Percentiles rank a stretch among this genome's conserved stretches.
phyloP scores from a whole-genome alignment of 1,140 invertebrate species.

The Anastrepha obliqua region DNA sequence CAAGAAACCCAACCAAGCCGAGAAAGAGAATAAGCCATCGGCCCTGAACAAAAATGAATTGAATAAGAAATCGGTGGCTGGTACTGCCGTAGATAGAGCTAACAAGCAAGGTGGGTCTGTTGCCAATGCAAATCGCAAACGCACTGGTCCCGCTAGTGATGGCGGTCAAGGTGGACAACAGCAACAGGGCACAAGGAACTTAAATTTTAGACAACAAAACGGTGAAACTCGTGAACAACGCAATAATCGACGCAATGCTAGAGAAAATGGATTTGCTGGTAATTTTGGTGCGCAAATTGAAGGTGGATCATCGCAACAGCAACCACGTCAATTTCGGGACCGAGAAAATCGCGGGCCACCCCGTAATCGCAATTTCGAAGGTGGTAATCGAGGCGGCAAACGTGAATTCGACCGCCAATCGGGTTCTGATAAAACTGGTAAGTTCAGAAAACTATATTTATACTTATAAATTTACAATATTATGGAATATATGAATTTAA shows the following conservation, averaged over 20 bases:
- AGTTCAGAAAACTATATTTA: slow-evolving; percentile 81
- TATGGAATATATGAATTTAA: neutral
- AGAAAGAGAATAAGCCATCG: slow-evolving; percentile 88
- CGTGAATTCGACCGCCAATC: slow-evolving; percentile 96
- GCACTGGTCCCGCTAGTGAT: slow-evolving; percentile 64
- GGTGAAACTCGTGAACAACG: slow-evolving; percentile 82
- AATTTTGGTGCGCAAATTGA: slow-evolving; percentile 75
- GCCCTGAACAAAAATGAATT: slow-evolving; percentile 72
- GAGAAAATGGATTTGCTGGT: slow-evolving; percentile 78
- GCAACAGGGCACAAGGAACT: slow-evolving; percentile 66
- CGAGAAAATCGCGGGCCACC: slow-evolving; percentile 72
- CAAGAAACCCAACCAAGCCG: slow-evolving; percentile 77
- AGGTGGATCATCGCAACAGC: slow-evolving; percentile 70
- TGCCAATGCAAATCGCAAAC: slow-evolving; percentile 58
- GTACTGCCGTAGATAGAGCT: slow-evolving; percentile 58
- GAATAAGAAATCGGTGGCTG: slow-evolving; percentile 63
- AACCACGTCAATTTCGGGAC: slow-evolving; percentile 57
- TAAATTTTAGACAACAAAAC: slow-evolving; percentile 73
- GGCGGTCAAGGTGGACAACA: slow-evolving; percentile 68
- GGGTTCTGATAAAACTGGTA: slow-evolving; percentile 90
- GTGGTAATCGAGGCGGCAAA: slow-evolving; percentile 81
- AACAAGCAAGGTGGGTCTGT: slow-evolving; percentile 63
- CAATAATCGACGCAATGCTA: slow-evolving; percentile 82
- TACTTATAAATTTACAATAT: slow-evolving; percentile 5
- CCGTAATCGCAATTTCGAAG: slow-evolving; percentile 79